These are phyloP conservation scores for Myotis vivesi DNA, from an alignment of 2,797 vertebrate genomes.

Conservation along the genomic window DNA sequence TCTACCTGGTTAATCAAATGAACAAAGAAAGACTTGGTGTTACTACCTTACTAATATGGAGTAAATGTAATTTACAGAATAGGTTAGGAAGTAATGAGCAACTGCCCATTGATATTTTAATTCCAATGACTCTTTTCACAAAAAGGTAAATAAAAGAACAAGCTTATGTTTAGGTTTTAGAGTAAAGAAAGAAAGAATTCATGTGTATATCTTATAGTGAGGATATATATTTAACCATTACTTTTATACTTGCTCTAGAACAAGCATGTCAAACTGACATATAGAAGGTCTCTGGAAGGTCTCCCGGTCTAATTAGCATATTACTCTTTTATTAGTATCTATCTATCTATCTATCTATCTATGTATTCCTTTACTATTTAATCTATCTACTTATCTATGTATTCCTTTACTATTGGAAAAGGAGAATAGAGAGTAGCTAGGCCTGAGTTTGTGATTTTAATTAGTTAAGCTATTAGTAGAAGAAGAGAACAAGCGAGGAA, in stretches of 20 bases:
- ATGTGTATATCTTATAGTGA: not conserved
- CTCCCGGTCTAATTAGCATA: too few species aligned
- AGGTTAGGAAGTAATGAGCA: not conserved
- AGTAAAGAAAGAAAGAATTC: not conserved
- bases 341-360: too few species aligned
- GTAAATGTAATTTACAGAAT: not conserved
- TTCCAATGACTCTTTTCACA: not conserved
- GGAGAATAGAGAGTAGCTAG: too few species aligned
- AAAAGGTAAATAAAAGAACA: not conserved
- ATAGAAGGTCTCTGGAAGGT: too few species aligned
- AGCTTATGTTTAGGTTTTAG: not conserved
- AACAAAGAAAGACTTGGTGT: not conserved
- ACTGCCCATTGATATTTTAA: not conserved
- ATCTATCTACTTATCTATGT: too few species aligned
- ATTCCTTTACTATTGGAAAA: too few species aligned
- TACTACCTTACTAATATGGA: not conserved
- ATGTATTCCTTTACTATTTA: too few species aligned
- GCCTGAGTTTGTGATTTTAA: too few species aligned
- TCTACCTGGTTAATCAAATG: not conserved
- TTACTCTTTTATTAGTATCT: too few species aligned
- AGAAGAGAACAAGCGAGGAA: too few species aligned
- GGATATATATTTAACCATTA: not conserved
- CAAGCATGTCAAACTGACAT: too few species aligned
- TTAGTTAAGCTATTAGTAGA: too few species aligned
- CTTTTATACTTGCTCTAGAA: not conserved